Evolutionary conservation across 2,113 vertebrate genomes (phyloP).

Genomic region (Mungos mungo): DNA sequence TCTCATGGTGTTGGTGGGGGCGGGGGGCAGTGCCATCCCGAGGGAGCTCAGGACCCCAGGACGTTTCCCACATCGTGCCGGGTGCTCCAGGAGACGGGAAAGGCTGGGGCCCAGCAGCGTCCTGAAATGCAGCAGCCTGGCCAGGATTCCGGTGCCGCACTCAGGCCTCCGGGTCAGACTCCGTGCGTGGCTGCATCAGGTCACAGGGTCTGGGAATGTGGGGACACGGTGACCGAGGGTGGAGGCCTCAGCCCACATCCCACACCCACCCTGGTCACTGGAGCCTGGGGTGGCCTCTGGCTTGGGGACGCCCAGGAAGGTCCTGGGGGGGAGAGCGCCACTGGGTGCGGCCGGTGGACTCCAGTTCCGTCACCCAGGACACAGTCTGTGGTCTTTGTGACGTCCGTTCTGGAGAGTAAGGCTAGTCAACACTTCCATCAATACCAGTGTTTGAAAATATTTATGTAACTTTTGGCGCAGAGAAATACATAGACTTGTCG

Average conservation of each 20-base stretch:
- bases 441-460: not conserved
- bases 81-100: not conserved
- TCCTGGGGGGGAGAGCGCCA: not conserved
- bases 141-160: too few relatives aligned
- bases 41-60: not conserved
- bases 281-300: not conserved
- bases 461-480: not conserved
- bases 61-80: not conserved
- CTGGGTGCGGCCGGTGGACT: not conserved
- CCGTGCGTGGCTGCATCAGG: not conserved
- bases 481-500: not conserved
- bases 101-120: not conserved
- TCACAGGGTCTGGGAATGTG: not conserved
- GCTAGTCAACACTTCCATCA: not conserved
- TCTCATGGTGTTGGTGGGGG: rapidly evolving
- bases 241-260: not conserved
- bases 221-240: not conserved
- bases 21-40: not conserved
- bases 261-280: not conserved
- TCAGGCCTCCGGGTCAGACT: not conserved
- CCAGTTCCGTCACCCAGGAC: not conserved
- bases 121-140: not conserved
- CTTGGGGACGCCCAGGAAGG: not conserved
- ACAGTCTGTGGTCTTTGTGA: not conserved
- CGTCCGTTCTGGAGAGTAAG: not conserved